A percentile compares a stretch with the other conserved stretches of the same genome.
Evolutionary conservation across 2,797 vertebrate genomes (phyloP).

Genomic region (Gephyroberyx darwinii): DNA sequence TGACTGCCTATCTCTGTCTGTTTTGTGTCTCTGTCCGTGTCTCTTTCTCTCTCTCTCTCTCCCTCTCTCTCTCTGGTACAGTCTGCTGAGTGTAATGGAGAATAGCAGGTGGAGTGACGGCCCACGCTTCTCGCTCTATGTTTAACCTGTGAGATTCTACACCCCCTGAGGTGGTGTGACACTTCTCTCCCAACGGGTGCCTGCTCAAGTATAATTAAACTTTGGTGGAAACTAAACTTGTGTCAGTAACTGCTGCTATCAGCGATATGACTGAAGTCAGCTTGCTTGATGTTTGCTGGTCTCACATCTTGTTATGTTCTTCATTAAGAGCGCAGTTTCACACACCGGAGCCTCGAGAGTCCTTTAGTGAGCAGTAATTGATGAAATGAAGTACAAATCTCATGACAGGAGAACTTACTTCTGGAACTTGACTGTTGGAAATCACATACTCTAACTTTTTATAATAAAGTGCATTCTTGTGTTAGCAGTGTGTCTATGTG

Average conservation of each 20-base stretch:
- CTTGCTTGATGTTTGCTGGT: constrained; percentile 20
- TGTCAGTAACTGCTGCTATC: constrained; percentile 62
- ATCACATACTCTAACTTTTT: no score
- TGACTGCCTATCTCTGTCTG: constrained; percentile 15
- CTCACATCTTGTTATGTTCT: background rate
- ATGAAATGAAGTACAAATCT: no score
- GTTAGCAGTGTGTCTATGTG: no score
- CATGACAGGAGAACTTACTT: no score
- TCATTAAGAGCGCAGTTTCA: no score
- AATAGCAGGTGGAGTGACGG: constrained; percentile 71
- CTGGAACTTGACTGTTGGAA: no score
- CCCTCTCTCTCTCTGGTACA: constrained; percentile 29
- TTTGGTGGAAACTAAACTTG: constrained; percentile 62
- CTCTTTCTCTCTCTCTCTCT: constrained; percentile 10
- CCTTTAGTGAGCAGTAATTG: no score
- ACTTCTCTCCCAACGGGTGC: constrained; percentile 63
- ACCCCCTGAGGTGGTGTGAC: constrained; percentile 72
- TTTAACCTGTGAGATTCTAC: constrained; percentile 79
- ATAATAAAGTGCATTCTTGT: no score
- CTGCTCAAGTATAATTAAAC: constrained; percentile 65
- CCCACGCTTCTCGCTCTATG: constrained; percentile 76
- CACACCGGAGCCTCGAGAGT: no score
- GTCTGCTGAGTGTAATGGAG: constrained; percentile 41
- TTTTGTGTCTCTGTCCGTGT: background rate
- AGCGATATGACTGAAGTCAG: constrained; percentile 48